These are phyloP conservation scores for Pangasianodon gigas DNA, from an alignment of 2,113 vertebrate species.

Conservation along the genomic window DNA sequence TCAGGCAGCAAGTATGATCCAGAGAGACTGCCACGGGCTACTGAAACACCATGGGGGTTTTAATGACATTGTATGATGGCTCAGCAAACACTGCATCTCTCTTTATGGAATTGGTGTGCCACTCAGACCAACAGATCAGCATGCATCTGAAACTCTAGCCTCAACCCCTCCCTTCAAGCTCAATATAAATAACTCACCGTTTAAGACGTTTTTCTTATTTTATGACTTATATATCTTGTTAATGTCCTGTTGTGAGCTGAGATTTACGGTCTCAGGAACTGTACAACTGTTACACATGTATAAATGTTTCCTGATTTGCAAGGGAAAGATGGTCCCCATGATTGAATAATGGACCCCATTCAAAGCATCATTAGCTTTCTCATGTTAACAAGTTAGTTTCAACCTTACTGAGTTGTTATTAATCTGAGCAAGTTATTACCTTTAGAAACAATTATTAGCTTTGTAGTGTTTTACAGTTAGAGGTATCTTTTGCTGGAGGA, in stretches of 20 bases:
- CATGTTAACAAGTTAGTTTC: not conserved
- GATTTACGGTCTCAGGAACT: conserved; percentile 9
- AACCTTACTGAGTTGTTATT: too few relatives aligned
- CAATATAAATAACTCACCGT: conserved; percentile 52
- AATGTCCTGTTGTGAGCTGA: conserved; percentile 1
- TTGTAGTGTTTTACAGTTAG: not conserved
- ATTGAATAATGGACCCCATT: not conserved
- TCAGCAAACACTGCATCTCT: conserved; percentile 59
- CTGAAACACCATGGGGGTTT: conserved; percentile 49
- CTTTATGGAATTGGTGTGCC: conserved; percentile 70
- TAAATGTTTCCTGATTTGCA: not conserved
- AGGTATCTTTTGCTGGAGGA: not conserved
- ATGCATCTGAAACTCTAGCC: conserved; percentile 64
- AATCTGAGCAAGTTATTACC: not conserved
- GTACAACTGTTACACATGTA: not conserved
- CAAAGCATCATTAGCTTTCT: not conserved
- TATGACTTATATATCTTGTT: conserved; percentile 48
- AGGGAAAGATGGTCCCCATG: too few relatives aligned
- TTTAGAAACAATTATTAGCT: not conserved
- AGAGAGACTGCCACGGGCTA: conserved; percentile 34
- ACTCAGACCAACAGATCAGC: conserved; percentile 67
- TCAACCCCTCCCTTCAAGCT: conserved; percentile 35
- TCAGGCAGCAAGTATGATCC: conserved; percentile 48
- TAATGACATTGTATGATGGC: conserved; percentile 58
- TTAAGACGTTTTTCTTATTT: conserved; percentile 47